phyloP scores from a whole-genome alignment of 2,888 invertebrate genomes.

The Ophioninae sp. region DNA sequence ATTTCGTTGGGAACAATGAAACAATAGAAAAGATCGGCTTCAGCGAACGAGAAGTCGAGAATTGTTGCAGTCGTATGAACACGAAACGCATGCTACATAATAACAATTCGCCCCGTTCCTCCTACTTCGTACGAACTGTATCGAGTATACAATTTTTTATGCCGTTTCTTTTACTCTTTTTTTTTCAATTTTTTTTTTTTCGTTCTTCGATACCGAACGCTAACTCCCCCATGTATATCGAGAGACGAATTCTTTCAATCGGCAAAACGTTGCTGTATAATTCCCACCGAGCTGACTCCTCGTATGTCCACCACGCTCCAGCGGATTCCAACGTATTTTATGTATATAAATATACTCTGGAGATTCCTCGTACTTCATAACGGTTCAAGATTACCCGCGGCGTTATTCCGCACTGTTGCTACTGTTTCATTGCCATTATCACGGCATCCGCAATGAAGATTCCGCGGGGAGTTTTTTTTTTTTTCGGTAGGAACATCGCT shows the following conservation, averaged over 20 bases:
- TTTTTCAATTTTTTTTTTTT: constrained; percentile 8
- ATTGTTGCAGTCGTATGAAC: constrained; percentile 34
- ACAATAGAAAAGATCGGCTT: constrained; percentile 60
- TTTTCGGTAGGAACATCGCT: constrained; percentile 13
- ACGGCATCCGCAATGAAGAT: constrained; percentile 12
- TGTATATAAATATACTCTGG: background rate
- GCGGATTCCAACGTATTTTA: constrained; percentile 31
- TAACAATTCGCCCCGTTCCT: constrained; percentile 35
- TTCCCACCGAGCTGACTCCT: constrained; percentile 37
- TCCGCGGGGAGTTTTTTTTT: constrained; percentile 1
- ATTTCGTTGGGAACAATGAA: constrained; percentile 60
- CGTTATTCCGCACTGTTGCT: constrained; percentile 31
- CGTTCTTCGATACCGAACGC: constrained; percentile 16
- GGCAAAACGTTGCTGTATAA: constrained; percentile 21
- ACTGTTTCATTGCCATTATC: constrained; percentile 41
- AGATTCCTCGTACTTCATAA: constrained; percentile 50
- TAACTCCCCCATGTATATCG: constrained; percentile 12
- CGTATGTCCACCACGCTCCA: constrained; percentile 50
- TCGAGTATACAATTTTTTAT: constrained; percentile 10
- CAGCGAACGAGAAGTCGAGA: constrained; percentile 33
- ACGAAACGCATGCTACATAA: constrained; percentile 21
- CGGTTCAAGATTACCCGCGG: constrained; percentile 54
- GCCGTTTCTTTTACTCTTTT: too few relatives aligned
- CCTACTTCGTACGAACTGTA: constrained; percentile 34
- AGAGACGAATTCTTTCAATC: constrained; percentile 41